These are phyloP conservation scores for Zaprionus bogoriensis DNA, from an alignment of 2,888 invertebrate species.

Conservation along the genomic window DNA sequence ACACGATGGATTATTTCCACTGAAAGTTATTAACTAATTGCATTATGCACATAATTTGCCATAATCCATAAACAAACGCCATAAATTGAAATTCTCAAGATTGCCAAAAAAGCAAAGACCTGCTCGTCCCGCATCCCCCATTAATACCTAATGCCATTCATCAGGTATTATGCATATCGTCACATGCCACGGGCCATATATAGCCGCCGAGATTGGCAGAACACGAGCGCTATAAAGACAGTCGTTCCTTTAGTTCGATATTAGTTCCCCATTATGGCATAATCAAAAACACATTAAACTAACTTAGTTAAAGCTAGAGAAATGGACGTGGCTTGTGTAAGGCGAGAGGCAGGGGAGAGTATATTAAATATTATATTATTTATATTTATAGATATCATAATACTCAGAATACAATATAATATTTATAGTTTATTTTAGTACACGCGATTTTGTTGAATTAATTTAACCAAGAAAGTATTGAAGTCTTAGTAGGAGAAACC, in stretches of 20 bases:
- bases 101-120: slow-evolving; percentile 9
- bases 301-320: neutral
- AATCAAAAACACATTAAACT: slow-evolving; percentile 26
- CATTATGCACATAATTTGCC: slow-evolving; percentile 38
- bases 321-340: neutral
- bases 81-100: slow-evolving; percentile 16
- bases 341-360: neutral
- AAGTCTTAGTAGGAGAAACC: no score
- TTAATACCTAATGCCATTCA: slow-evolving; percentile 25
- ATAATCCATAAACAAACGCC: slow-evolving; percentile 3
- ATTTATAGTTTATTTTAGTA: no score
- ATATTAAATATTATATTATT: no score
- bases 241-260: neutral
- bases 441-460: no score
- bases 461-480: no score
- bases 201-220: slow-evolving; percentile 3
- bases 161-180: slow-evolving; percentile 5
- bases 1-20: slow-evolving; percentile 7
- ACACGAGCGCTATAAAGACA: slow-evolving; percentile 17
- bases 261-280: slow-evolving; percentile 1
- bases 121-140: neutral
- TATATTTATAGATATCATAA: no score
- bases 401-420: no score
- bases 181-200: neutral
- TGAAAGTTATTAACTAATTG: slow-evolving; percentile 26